Base-by-base conservation (phyloP, 2,888 invertebrate genomes). In the Bugula neritina region DNA sequence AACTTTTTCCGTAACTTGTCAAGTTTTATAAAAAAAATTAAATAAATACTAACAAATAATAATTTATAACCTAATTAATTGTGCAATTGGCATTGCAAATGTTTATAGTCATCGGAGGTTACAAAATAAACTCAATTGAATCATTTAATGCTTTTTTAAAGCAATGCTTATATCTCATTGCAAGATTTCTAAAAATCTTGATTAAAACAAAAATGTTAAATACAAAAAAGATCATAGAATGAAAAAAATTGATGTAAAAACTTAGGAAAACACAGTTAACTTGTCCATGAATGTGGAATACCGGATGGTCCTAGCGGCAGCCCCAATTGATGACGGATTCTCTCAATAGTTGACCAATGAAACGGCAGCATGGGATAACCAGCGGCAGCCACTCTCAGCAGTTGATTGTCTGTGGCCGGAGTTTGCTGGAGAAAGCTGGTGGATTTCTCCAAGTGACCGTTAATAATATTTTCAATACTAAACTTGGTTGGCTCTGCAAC, bases 401-500 rank as follows among this genome's bases (percentile, higher is more conserved):
- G 31, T 3, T 21, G 27, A 31, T n/a, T 34, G 1, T 31, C 17
- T 13, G 27, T 13, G 5, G 63, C 25, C 31, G 25, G 5, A 52
- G 10, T 52, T 5, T 25, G 21, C 55, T 23, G 3, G 2, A 17
- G 17, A 63, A 31, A 13, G 27, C 31, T 27, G 3, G 10, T 63
- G 31, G 31, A 3, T 13, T 34, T 63, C 27, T 13, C 31, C 10
- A 17, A 27, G 2, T 31, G 21, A 2, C 29, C 27, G 31, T 27
- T 27, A 2, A 63, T 63, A 17, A 63, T 63, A 27, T 34, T 25
- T 29, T 63, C 63, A 63, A 63, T 63, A n/a, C 63, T 63, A 63
- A 63, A 63, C 63, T 63, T 63, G 3, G 31, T 27, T 2, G 63
- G 63, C 34, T 63, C 63, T 3, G 63, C 27, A 2, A 34, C 34